A percentile compares a stretch with the other conserved stretches of the same genome.
Conservation (phyloP, 2,888 invertebrate species). For the Liposcelis brunnea region DNA sequence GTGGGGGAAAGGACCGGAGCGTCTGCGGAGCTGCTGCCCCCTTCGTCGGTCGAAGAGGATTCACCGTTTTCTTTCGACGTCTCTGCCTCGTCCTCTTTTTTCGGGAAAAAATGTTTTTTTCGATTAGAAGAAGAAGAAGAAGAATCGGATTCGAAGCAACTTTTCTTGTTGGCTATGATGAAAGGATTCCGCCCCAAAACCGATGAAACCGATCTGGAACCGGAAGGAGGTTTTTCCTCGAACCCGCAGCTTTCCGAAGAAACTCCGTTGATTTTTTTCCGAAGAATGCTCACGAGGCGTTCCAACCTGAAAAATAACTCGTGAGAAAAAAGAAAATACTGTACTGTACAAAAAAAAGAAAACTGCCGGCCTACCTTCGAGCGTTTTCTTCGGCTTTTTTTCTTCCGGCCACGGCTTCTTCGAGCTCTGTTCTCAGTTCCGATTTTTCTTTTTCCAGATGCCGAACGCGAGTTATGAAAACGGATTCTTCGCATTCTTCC, state of each 20-base stretch:
- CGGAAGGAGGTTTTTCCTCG: not conserved
- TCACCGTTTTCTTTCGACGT: no score
- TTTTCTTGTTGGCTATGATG: no score
- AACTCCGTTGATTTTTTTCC: slow-evolving; percentile 8
- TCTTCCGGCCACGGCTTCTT: not conserved
- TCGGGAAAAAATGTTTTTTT: no score
- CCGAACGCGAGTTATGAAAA: no score
- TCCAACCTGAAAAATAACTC: not conserved
- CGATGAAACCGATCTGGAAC: no score
- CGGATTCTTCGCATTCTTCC: no score
- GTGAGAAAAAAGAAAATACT: not conserved
- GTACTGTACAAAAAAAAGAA: not conserved
- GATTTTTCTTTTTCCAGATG: slow-evolving; percentile 1
- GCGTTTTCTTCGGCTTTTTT: slow-evolving; percentile 2
- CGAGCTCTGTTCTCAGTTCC: not conserved
- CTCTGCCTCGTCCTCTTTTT: no score
- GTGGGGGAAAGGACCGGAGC: not conserved
- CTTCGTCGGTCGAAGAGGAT: no score
- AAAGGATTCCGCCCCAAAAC: no score
- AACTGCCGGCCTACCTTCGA: not conserved
- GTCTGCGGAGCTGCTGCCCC: no score
- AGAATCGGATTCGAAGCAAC: no score
- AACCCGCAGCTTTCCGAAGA: not conserved
- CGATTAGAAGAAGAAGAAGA: no score
- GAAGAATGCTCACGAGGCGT: not conserved